Conservation (phyloP, 2,113 vertebrate genomes). For the Panthera uncia region DNA sequence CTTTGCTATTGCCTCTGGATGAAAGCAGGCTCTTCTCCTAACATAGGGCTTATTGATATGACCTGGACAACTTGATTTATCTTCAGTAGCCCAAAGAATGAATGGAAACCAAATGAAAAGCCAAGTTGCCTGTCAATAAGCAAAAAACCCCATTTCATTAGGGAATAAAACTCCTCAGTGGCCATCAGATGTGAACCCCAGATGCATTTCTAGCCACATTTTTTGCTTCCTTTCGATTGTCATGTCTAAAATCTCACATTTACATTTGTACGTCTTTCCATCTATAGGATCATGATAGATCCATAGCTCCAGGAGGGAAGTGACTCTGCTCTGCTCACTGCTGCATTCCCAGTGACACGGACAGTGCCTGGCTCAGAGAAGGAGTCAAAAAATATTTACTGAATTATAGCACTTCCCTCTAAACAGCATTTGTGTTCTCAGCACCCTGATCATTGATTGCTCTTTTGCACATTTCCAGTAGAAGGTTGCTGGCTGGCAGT, state of each 20-base stretch:
- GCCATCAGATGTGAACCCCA: neutral
- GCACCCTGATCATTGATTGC: neutral
- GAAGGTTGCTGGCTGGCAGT: neutral
- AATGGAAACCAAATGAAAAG: neutral
- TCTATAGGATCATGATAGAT: neutral
- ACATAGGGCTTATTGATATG: neutral
- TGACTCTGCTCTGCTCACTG: neutral
- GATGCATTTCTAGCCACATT: neutral
- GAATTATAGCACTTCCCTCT: neutral
- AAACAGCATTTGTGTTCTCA: neutral
- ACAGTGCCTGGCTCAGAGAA: neutral
- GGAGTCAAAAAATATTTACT: neutral
- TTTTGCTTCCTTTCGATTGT: neutral
- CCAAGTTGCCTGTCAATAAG: neutral
- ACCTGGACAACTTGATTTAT: neutral
- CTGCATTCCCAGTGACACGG: neutral
- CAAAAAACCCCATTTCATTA: neutral
- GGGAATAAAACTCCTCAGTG: neutral
- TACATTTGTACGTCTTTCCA: neutral
- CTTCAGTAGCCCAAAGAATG: neutral
- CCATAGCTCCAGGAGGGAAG: rapidly evolving
- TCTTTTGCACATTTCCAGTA: neutral
- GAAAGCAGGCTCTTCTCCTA: neutral
- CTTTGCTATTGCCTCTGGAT: neutral
- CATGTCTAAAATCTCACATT: neutral